Base-by-base conservation (phyloP, 1,140 invertebrate species). In the Bradysia coprophila region DNA sequence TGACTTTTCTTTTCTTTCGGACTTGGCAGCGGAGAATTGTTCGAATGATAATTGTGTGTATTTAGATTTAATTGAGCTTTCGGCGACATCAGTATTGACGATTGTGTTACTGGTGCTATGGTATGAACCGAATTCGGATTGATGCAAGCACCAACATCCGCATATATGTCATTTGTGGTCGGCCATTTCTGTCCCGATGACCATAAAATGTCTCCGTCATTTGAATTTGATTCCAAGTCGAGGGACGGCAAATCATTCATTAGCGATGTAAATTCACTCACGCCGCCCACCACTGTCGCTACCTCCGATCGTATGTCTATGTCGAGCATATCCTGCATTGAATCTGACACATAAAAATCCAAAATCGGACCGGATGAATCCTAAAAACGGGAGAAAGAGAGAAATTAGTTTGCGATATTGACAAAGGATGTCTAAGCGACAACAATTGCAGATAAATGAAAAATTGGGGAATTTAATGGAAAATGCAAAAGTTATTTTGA, bases 221-320 rank as follows among this genome's bases (percentile, higher is more conserved):
- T 54, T 0, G 68, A 69, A 48, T 71, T 65, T 45, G 76, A 73
- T 50, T 78, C 75, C 49, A 78, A 64, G 48, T 77, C 75, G 44
- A 76, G 58, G 1, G 72, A 70, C 38, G 76, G 72, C 53, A 78
- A 59, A 57, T 79, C 72, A 59, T 71, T 75, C 1, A 43, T 22
- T 33, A 55, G 52, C 2, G 54, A 53, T 21, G 68, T 62, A 55
- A 76, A 67, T 51, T 76, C 74, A 49, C 64, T 70, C 39, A 66
- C 69, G 21, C 75, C 74, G 39, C 75, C 75, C 33, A 84, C 72
- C 34, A 81, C 73, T 40, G 74, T 75, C 32, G 82, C 81, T 46
- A 84, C 78, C 55, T 85, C 81, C 38, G 74, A 76, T 49, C 84
- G 81, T 21, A 86, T 85, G 53, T 86, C 82, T 51, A 81, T 77